Percentiles rank a stretch among this genome's conserved stretches.
Conservation (phyloP, 2,888 invertebrate genomes). For the Pyrrhosoma nymphula region DNA sequence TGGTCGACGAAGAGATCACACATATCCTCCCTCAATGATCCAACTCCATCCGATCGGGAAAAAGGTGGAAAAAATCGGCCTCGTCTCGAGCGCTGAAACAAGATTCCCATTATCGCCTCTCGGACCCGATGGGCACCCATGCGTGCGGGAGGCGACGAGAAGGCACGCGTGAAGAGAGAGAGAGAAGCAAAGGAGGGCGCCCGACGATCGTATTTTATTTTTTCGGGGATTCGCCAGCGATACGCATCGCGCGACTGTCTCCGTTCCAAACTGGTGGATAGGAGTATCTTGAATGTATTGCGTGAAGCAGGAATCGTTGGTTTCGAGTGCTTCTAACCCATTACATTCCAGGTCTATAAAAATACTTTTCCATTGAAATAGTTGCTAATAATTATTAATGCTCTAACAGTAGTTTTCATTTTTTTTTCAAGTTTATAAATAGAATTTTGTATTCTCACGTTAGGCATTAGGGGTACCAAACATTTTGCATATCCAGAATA, state of each 20-base stretch:
- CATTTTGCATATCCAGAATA: too few species aligned
- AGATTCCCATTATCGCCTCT: conserved; percentile 33
- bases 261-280: neutral
- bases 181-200: neutral
- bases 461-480: too few species aligned
- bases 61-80: neutral
- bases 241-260: neutral
- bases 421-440: too few species aligned
- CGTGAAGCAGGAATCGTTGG: too few species aligned
- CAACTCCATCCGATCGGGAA: neutral
- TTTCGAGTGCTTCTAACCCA: too few species aligned
- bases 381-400: too few species aligned
- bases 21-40: neutral
- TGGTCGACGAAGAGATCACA: conserved; percentile 14
- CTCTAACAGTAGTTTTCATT: too few species aligned
- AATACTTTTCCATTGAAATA: too few species aligned
- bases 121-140: neutral
- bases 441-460: too few species aligned
- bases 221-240: neutral
- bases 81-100: conserved; percentile 1
- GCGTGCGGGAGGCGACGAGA: neutral
- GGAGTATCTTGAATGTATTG: too few species aligned
- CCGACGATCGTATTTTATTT: neutral
- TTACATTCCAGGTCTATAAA: too few species aligned
- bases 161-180: neutral